Conservation (phyloP, 2,888 invertebrate species). For the Andrena minutula region DNA sequence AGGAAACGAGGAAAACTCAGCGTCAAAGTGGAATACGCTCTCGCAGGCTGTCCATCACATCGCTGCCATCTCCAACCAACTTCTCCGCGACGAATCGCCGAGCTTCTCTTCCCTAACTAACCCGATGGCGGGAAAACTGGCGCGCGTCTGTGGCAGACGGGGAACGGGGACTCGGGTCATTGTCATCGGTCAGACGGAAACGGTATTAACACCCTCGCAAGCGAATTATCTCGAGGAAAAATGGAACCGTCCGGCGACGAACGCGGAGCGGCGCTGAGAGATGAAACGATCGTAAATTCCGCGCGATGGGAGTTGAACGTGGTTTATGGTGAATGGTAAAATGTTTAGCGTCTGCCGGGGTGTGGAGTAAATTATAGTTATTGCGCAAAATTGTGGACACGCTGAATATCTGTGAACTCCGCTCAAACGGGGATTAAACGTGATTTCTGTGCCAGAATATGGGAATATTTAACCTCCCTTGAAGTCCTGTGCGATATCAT, state of each 20-base stretch:
- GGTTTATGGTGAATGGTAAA: background rate
- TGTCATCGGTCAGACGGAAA: background rate
- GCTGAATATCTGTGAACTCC: background rate
- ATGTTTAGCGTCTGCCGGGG: background rate
- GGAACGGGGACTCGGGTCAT: background rate
- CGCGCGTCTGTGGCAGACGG: background rate
- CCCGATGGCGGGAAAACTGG: background rate
- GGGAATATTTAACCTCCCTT: background rate
- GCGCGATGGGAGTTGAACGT: background rate
- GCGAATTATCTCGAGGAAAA: background rate
- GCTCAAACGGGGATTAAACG: conserved; percentile 1
- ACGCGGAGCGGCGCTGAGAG: background rate
- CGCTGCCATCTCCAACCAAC: conserved; percentile 18
- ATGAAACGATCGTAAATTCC: background rate
- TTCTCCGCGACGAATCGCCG: conserved; percentile 8
- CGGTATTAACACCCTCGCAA: background rate
- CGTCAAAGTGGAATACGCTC: conserved; percentile 48
- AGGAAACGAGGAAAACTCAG: conserved; percentile 54
- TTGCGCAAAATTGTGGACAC: background rate
- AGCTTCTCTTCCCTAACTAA: conserved; percentile 3
- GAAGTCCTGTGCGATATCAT: too few relatives aligned
- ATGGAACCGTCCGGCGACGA: background rate
- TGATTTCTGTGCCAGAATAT: background rate
- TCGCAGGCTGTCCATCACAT: conserved; percentile 51
- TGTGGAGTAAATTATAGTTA: conserved; percentile 19